Base-by-base conservation (phyloP, 2,797 vertebrate genomes). In the Craterocephalus amniculus region DNA sequence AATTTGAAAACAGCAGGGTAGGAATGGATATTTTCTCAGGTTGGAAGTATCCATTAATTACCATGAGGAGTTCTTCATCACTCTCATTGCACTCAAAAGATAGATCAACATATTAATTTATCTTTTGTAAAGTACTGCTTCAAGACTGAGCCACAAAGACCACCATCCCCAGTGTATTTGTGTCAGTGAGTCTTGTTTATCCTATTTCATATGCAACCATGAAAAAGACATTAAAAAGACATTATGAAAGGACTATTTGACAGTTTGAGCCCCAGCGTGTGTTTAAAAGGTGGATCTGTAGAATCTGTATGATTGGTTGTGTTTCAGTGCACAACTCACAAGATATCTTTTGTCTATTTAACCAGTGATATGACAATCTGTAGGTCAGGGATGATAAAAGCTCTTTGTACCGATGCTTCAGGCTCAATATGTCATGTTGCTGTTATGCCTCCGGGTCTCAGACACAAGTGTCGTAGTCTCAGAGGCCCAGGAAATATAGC, bases 401-500 rank as follows among this genome's bases (percentile, higher is more conserved):
- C 74, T 35, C 56, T 73, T n/a, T 56, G 71, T 83, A 67, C 4
- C 65, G 52, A 80, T 78, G 65, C 76, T 74, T 88, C 79, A 79
- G 76, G 61, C 68, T 83, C 70, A 83, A 79, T 87, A 75, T 88
- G 74, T 79, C 62, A 49, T 63, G 62, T 59, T 22, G 58, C 38
- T 59, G 76, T 64, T 80, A 58, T 66, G 72, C 74, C 63, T 85
- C 75, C 74, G 76, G 79, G 70, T 71, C 81, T 76, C 26, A 81
- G 60, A 88, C 66, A 52, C 65, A 65, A 67, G 67, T 52, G 20
- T 63, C 22, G 6, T 11, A 34, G 55, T 89, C 87, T 88, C 87
- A 67, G 34, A 72, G 77, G 74, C 62, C 68, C 72, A 3, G 13
- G 57, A 78, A 85, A 85, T 81, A 78, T 79, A 80, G 85, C 80